These are phyloP conservation scores for Murina feae DNA, from an alignment of 2,113 vertebrate species.

Conservation along the genomic window DNA sequence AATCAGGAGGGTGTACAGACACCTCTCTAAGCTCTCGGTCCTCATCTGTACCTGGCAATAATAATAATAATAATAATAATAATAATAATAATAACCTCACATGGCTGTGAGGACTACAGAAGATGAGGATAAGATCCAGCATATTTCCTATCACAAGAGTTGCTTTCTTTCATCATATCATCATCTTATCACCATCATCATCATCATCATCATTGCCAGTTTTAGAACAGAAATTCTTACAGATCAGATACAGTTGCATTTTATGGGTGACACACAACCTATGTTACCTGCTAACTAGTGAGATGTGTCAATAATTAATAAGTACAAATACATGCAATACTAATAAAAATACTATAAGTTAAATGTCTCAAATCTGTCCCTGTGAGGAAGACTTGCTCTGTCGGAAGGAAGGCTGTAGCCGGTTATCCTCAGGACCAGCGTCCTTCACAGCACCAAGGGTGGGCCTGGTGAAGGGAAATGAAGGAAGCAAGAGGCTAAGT, in stretches of 20 bases:
- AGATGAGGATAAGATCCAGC: neutral
- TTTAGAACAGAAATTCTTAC: neutral
- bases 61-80: neutral
- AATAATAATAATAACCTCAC: neutral
- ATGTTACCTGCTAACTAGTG: neutral
- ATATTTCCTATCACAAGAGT: neutral
- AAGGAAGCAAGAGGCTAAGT: too few species aligned
- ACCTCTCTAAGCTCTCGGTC: neutral
- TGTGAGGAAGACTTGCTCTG: neutral
- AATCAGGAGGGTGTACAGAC: neutral
- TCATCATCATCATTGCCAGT: neutral
- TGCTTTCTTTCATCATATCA: neutral
- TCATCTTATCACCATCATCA: too few species aligned
- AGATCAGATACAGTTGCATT: neutral
- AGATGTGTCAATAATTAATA: neutral
- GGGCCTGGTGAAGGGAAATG: neutral
- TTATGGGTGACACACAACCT: neutral
- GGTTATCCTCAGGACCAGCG: neutral
- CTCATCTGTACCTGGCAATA: neutral
- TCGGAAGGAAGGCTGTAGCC: neutral
- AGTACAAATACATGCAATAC: neutral
- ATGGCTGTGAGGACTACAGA: neutral
- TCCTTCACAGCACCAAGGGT: neutral
- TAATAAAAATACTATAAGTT: neutral
- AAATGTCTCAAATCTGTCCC: neutral